These are phyloP conservation scores for Poecilia latipinna DNA, from an alignment of 2,113 vertebrate species.

Conservation along the genomic window DNA sequence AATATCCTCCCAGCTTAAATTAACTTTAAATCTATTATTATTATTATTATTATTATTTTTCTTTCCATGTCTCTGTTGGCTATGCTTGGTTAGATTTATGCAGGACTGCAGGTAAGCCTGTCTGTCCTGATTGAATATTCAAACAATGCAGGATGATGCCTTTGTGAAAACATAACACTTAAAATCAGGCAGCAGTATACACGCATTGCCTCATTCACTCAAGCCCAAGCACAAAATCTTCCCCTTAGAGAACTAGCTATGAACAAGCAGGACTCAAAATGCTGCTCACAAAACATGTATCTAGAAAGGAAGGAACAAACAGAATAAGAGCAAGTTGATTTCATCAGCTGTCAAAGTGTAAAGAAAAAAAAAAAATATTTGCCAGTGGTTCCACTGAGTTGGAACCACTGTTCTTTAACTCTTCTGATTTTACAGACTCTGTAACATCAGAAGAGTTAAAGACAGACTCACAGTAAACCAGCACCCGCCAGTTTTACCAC, in stretches of 20 bases:
- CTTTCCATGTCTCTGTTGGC: neutral
- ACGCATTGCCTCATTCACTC: conserved; percentile 12
- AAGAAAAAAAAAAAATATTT: conserved; percentile 19
- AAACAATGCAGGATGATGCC: neutral
- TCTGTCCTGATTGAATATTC: neutral
- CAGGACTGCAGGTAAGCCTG: neutral
- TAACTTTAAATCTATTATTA: neutral
- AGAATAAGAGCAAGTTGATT: conserved; percentile 34
- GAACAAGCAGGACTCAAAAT: neutral
- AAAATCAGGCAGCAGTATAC: neutral
- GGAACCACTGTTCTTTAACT: no score
- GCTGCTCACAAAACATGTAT: conserved; percentile 14
- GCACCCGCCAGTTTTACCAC: no score
- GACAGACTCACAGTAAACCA: no score
- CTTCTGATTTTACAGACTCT: no score
- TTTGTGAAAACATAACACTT: neutral
- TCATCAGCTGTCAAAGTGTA: conserved; percentile 14
- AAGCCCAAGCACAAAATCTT: neutral
- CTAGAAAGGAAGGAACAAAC: neutral
- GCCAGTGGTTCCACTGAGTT: conserved; percentile 31
- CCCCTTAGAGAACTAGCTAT: conserved; percentile 3
- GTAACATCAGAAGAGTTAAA: no score
- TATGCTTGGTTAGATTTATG: neutral
- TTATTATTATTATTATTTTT: no score
- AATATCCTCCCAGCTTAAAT: neutral